Base-by-base conservation (phyloP, 2,888 invertebrate genomes). In the Gortyna flavago region DNA sequence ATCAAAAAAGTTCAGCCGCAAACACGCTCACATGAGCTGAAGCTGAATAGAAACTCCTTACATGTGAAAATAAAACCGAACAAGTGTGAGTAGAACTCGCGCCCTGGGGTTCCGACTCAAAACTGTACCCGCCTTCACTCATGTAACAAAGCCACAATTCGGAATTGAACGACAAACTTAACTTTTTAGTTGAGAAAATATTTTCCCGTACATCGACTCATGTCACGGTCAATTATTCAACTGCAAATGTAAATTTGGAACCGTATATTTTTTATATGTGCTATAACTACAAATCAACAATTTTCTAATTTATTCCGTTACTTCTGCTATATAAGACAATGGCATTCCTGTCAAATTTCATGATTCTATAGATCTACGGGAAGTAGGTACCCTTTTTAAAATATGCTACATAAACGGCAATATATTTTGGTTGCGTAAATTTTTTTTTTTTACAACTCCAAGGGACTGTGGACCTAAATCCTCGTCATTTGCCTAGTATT, bases 31-130 rank as follows among this genome's bases (percentile, higher is more conserved):
- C 18, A 48, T 61, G 51, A 62, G 2, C 51, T 62, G 32, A 62
- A 29, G 18, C 75, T 75, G 75, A 62, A 75, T 75, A 32, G 25
- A 75, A 75, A 75, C 32, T 18, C 62, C n/a, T n/a, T n/a, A n/a
- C 75, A 21, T 75, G 51, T 62, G 41, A 75, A 75, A 75, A 74
- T 44, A 29, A 75, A 44, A 25, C 1, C 8, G 2, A 16, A 8
- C 16, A 9, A 5, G 32, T 32, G 48, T 16, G 44, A 13, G 4
- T 66, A 21, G 21, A 8, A 32, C 1, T 25, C 16, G 29, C 8
- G 8, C 8, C 16, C 2, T 48, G 25, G 32, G 68, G 32, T 68
- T 68, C 29, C 9, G 68, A 32, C 5, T 16, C 13, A 13, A 44
- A 21, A 29, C 67, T 67, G 2, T 44, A 21, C 11, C 18, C n/a